Evolutionary conservation across 2,888 invertebrate genomes (phyloP).

Genomic region (Caenorhabditis virilis): DNA sequence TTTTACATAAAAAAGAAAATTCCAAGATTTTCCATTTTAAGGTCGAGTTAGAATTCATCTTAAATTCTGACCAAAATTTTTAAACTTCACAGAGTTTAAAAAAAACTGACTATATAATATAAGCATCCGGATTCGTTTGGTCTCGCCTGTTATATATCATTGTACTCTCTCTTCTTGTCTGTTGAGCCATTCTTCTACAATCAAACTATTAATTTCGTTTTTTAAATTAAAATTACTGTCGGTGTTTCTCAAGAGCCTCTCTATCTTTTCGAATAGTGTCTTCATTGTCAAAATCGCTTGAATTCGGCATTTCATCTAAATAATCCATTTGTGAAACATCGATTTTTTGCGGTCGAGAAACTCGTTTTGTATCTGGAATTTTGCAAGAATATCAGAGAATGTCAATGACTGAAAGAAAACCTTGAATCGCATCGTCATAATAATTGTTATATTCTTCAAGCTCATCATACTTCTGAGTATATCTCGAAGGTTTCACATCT

Average conservation of each 20-base stretch:
- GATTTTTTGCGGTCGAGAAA: too few relatives aligned
- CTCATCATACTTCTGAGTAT: slow-evolving; percentile 3
- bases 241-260: slow-evolving; percentile 45
- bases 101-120: slow-evolving; percentile 56
- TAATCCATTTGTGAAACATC: too few relatives aligned
- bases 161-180: slow-evolving; percentile 46
- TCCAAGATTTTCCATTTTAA: too few relatives aligned
- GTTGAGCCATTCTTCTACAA: slow-evolving; percentile 33
- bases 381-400: too few relatives aligned
- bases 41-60: too few relatives aligned
- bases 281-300: slow-evolving; percentile 48
- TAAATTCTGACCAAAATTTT: too few relatives aligned
- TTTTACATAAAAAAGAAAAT: too few relatives aligned
- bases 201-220: neutral
- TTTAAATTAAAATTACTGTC: slow-evolving; percentile 33
- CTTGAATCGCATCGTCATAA: slow-evolving; percentile 20
- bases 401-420: too few relatives aligned
- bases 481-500: too few relatives aligned
- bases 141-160: slow-evolving; percentile 58
- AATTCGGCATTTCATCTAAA: slow-evolving; percentile 29
- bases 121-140: slow-evolving; percentile 60
- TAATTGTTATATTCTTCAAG: slow-evolving; percentile 33
- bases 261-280: slow-evolving; percentile 44
- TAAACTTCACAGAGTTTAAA: neutral
- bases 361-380: too few relatives aligned